Evolutionary conservation across 2,113 vertebrate genomes (phyloP), one percentile per base, ranked within the genome.

Genomic region (Platycercus adscitus): DNA sequence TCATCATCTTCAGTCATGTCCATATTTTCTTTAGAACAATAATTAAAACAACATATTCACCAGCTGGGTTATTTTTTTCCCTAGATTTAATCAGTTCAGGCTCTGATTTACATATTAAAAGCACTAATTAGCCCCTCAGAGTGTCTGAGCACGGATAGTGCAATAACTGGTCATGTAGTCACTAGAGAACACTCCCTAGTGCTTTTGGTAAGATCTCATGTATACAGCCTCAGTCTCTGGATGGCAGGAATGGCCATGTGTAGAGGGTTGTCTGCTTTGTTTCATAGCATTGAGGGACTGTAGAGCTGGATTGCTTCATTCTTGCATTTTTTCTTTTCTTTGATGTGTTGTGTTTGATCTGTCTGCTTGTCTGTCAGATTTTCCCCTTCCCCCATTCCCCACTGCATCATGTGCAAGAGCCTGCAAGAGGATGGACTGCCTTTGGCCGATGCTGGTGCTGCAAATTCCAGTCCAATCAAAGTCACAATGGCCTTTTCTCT

Each of bases 71-170:
- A 97, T 99, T 98, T 98, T 98, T 96, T 96, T 78, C 93, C 95
- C 97, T 94, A 96, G 97, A 98, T 98, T 97, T 99, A 99, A 99
- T 99, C 99, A 99, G 98, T 98, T 98, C 98, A 97, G 96, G 97
- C 98, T 98, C 98, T 99, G 98, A 99, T 99, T 99, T 99, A 98
- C 99, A 99, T 99, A 99, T 99, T 99, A 99, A 98, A 99, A 99
- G 99, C 99, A 98, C 99, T 99, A 99, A 99, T 99, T 99, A 99
- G 99, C 99, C 99, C 99, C 99, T 99, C 98, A 97, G 99, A 99
- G 99, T 98, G 98, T 97, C 98, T 97, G 97, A 98, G 98, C 98
- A 98, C 98, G 98, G 89, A 98, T 98, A 98, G 98, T 97, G 97
- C 98, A 98, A 98, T 98, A 97, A 98, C 98, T 98, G 98, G 98